A percentile compares a stretch with the other conserved stretches of the same genome.
phyloP scores from a whole-genome alignment of 1,140 invertebrate genomes.

The Solenopsis fugax region DNA sequence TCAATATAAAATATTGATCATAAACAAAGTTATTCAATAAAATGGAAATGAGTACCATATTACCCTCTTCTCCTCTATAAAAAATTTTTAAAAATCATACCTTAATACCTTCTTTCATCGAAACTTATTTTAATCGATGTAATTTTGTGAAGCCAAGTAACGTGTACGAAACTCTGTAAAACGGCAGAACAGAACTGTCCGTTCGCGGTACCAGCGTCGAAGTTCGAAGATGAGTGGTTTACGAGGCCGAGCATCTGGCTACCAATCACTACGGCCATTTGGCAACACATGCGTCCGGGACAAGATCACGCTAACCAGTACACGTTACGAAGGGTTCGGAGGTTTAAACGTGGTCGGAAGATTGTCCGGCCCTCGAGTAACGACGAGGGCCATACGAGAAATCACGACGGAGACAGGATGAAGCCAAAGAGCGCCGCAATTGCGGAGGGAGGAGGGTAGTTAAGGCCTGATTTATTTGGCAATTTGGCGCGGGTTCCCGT shows the following conservation, averaged over 20 bases:
- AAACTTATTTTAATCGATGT: not conserved
- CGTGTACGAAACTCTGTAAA: not conserved
- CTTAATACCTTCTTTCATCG: not conserved
- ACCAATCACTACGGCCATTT: conserved; percentile 42
- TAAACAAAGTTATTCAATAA: too few relatives aligned
- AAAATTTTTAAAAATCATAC: not conserved
- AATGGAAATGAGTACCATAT: too few relatives aligned
- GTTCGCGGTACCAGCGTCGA: not conserved
- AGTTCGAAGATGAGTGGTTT: conserved; percentile 24
- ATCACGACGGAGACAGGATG: conserved; percentile 27
- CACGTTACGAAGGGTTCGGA: conserved; percentile 6
- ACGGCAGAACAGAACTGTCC: not conserved
- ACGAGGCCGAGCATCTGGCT: conserved; percentile 40
- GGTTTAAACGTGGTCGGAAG: conserved; percentile 62
- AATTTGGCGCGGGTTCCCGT: conserved; percentile 62
- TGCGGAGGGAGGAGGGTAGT: conserved; percentile 14
- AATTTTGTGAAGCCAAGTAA: not conserved
- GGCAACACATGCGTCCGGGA: conserved; percentile 45
- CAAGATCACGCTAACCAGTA: conserved; percentile 45
- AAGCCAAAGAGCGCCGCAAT: conserved; percentile 41
- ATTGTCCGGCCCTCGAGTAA: conserved; percentile 27
- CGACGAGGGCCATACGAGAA: conserved; percentile 29
- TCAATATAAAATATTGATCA: too few relatives aligned
- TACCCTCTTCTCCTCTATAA: too few relatives aligned
- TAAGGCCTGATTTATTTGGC: conserved; percentile 66